These are phyloP conservation scores for Bursaphelenchus okinawaensis DNA, from an alignment of 2,888 invertebrate species.

Conservation along the genomic window DNA sequence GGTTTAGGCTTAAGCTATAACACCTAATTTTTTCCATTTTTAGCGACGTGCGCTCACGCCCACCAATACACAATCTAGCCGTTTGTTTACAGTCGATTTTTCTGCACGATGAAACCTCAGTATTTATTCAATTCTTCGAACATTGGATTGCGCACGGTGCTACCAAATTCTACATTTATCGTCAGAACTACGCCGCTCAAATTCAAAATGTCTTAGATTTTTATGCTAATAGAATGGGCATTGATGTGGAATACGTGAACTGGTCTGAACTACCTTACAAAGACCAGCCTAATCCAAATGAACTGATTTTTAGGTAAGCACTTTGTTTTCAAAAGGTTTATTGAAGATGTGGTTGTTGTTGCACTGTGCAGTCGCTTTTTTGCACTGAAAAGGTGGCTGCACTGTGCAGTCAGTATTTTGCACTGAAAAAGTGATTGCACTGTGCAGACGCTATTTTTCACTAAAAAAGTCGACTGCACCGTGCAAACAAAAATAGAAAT, in stretches of 20 bases:
- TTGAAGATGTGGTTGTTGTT: too few species aligned
- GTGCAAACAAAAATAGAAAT: too few species aligned
- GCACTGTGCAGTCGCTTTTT: too few species aligned
- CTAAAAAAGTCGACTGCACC: too few species aligned
- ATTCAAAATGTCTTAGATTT: conserved; percentile 14
- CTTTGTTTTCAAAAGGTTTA: too few species aligned
- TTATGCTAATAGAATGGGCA: conserved; percentile 7
- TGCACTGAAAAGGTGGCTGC: too few species aligned
- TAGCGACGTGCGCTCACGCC: conserved; percentile 30
- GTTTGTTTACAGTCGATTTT: conserved; percentile 45
- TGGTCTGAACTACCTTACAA: conserved; percentile 19
- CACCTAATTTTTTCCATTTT: conserved; percentile 1
- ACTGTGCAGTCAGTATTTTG: too few species aligned
- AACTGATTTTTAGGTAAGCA: neutral
- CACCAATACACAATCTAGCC: conserved; percentile 31
- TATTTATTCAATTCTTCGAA: conserved; percentile 41
- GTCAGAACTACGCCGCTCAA: conserved; percentile 31
- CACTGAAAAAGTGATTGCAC: too few species aligned
- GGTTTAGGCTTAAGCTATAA: neutral
- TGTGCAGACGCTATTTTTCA: too few species aligned
- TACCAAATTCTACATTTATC: conserved; percentile 43
- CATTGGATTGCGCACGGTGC: conserved; percentile 42
- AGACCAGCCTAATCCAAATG: conserved; percentile 13
- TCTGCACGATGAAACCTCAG: conserved; percentile 37
- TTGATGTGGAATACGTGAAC: conserved; percentile 15